Evolutionary conservation across 2,113 vertebrate genomes (phyloP), one percentile per base, ranked within the genome.

Genomic region (Zosterops japonicus): DNA sequence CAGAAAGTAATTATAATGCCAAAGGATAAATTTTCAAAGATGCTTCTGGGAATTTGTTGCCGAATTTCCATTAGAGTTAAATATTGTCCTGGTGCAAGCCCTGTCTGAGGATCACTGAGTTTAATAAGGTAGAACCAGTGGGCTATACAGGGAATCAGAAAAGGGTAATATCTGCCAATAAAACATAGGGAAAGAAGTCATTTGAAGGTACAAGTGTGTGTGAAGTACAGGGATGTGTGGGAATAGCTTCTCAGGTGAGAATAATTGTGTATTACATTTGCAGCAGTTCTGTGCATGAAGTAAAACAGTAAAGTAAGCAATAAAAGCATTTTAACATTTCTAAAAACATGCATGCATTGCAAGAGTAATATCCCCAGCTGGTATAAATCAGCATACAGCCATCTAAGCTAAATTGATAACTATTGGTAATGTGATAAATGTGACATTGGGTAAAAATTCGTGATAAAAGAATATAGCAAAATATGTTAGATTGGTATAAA

Each of bases 1-100:
- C 36, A 76, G 61, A 83, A 85, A 87, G 12, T 35, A 88, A 87
- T 85, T 77, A 80, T 55, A 55, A 78, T 29, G 39, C n/a, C 75
- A 90, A 92, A 92, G 55, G 68, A 92, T 78, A 55, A 63, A 77
- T 88, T 93, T 95, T 83, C 55, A 77, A 80, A 70, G 13, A 63
- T 24, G 4, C 49, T 68, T 70, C 53, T 55, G 86, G 72, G 86
- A 94, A 78, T 92, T 56, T 92, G 44, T 90, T 94, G 52, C 31
- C 0, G 0, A 78, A 55, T 88, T 92, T 86, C 65, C 46, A 24
- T 70, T 96, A 55, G 71, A 93, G 46, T 88, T 88, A 86, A 93
- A 87, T 68, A 80, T 44, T 68, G 50, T 82, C 19, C 28, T 56
- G 70, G 22, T 75, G 56, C 52, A 75, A 88, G 71, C 9, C 16